These are phyloP conservation scores for Trachymyrmex cornetzi DNA, from an alignment of 1,140 invertebrate genomes.

Conservation along the genomic window DNA sequence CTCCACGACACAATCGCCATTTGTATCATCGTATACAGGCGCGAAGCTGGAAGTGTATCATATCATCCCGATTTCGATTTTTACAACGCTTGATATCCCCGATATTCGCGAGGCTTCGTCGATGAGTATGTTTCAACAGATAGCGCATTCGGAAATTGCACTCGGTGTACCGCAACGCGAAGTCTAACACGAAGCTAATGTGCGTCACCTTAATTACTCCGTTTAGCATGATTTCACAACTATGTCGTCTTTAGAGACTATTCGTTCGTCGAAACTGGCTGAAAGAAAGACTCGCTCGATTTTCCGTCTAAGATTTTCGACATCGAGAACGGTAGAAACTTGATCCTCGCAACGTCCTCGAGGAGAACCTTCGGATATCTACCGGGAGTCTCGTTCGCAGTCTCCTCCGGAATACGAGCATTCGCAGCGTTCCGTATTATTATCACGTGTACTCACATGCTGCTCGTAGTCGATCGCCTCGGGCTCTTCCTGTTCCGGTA, in stretches of 20 bases:
- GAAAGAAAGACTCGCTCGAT: neutral
- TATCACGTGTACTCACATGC: slow-evolving; percentile 79
- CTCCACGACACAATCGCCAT: slow-evolving; percentile 37
- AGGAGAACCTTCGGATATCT: neutral
- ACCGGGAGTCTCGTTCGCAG: neutral
- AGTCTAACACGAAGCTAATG: neutral
- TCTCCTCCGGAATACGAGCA: too few species aligned
- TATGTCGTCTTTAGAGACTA: neutral
- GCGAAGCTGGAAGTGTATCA: neutral
- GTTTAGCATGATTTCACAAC: neutral
- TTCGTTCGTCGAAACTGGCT: neutral
- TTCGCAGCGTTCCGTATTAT: neutral
- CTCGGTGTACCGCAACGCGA: neutral
- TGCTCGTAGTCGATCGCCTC: slow-evolving; percentile 59
- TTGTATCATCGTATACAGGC: neutral
- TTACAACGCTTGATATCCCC: neutral
- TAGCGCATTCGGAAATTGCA: neutral
- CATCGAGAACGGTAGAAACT: neutral
- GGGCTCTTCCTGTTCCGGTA: slow-evolving; percentile 56
- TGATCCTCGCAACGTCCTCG: neutral
- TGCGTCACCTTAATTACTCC: neutral
- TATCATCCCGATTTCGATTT: neutral
- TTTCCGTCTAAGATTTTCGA: neutral
- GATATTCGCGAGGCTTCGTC: neutral
- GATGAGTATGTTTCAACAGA: neutral